Conservation (phyloP, 1,140 invertebrate species). For the Drosophila guanche region DNA sequence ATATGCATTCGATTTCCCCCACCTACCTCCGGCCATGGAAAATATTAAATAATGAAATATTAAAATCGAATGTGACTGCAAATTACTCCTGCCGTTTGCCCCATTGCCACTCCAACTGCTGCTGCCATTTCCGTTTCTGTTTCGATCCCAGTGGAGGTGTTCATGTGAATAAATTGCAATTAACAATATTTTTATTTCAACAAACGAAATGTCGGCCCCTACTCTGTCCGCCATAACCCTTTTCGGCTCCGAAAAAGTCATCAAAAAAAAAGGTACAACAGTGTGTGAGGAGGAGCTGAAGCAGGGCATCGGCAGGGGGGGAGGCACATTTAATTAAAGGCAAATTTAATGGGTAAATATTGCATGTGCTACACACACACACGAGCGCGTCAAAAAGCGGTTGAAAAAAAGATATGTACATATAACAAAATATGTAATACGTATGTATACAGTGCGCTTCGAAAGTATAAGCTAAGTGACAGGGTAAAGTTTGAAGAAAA, state of each 20-base stretch:
- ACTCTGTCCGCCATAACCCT: too few species aligned
- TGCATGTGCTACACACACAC: slow-evolving; percentile 53
- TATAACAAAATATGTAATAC: slow-evolving; percentile 17
- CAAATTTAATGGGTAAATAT: slow-evolving; percentile 82
- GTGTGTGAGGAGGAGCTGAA: not conserved
- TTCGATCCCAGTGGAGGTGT: slow-evolving; percentile 56
- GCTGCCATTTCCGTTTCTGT: not conserved
- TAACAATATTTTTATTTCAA: slow-evolving; percentile 83
- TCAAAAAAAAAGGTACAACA: slow-evolving; percentile 12
- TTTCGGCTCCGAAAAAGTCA: slow-evolving; percentile 19
- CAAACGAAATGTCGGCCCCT: slow-evolving; percentile 63
- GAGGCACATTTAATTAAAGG: slow-evolving; percentile 77
- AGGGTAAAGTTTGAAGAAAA: not conserved
- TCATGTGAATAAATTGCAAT: slow-evolving; percentile 83
- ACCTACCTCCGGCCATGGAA: not conserved
- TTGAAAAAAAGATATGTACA: slow-evolving; percentile 17
- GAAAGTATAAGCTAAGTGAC: slow-evolving; percentile 8
- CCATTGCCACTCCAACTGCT: not conserved
- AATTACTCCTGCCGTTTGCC: slow-evolving; percentile 16
- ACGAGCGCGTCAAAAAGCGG: slow-evolving; percentile 16
- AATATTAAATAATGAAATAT: slow-evolving; percentile 79
- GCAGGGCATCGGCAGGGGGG: slow-evolving; percentile 19
- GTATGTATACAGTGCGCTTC: slow-evolving; percentile 3
- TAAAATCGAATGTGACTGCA: slow-evolving; percentile 70
- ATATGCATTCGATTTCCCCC: slow-evolving; percentile 40